These are phyloP conservation scores for Drosophila elegans DNA, from an alignment of 1,140 invertebrate species.

Conservation along the genomic window DNA sequence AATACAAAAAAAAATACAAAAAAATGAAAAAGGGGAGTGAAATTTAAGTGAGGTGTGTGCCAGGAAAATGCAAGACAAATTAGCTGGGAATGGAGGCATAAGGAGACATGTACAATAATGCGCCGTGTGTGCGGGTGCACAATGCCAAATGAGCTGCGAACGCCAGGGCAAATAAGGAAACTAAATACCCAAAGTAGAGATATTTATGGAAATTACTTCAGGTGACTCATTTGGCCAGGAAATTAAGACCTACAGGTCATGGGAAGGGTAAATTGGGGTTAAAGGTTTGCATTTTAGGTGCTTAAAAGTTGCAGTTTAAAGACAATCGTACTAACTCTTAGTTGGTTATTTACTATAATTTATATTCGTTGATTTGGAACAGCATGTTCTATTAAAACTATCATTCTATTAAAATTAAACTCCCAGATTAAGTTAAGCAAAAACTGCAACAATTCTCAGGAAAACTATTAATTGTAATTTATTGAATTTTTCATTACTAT, in stretches of 20 bases:
- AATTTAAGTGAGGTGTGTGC: slow-evolving; percentile 20
- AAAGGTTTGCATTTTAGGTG: not conserved
- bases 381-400: too few species aligned
- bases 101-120: not conserved
- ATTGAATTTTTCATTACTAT: too few species aligned
- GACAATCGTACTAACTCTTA: too few species aligned
- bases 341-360: too few species aligned
- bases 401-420: too few species aligned
- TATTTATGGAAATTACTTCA: slow-evolving; percentile 22
- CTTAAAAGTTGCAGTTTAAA: too few species aligned
- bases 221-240: not conserved
- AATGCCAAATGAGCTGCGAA: slow-evolving; percentile 24
- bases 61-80: slow-evolving; percentile 70
- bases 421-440: too few species aligned
- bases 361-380: too few species aligned
- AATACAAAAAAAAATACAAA: too few species aligned
- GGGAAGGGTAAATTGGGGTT: not conserved
- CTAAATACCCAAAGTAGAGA: slow-evolving; percentile 21
- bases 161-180: slow-evolving; percentile 29
- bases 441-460: too few species aligned
- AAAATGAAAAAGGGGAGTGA: not conserved
- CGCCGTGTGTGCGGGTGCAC: slow-evolving; percentile 11
- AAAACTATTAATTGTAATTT: too few species aligned
- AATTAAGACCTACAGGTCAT: not conserved
- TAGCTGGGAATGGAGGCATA: slow-evolving; percentile 44